These are phyloP conservation scores for Lophius piscatorius DNA, from an alignment of 2,113 vertebrate genomes.

Conservation along the genomic window DNA sequence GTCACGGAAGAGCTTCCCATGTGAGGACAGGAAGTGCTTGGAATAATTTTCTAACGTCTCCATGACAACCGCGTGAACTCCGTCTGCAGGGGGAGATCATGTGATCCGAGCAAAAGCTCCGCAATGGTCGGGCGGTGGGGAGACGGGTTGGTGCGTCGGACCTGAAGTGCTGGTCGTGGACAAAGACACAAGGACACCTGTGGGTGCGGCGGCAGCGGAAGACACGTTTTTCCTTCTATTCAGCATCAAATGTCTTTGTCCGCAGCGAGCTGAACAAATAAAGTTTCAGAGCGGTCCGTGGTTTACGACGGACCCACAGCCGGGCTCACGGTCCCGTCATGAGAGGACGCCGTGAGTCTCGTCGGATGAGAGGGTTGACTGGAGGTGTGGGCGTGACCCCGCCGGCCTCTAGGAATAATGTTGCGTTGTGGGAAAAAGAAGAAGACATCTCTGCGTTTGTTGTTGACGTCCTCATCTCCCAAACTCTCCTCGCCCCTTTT, in stretches of 20 bases:
- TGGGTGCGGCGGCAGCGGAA: too few species aligned
- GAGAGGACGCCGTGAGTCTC: constrained; percentile 20
- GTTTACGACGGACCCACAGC: not conserved
- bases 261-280: not conserved
- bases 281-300: too few species aligned
- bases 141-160: too few species aligned
- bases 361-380: constrained; percentile 28
- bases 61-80: too few species aligned
- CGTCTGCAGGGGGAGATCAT: too few species aligned
- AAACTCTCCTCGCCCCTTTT: constrained; percentile 65
- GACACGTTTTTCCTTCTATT: too few species aligned
- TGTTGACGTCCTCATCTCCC: not conserved
- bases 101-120: not conserved
- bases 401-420: constrained; percentile 5
- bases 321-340: constrained; percentile 4
- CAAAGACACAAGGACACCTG: not conserved
- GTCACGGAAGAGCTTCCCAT: too few species aligned
- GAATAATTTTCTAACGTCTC: too few species aligned
- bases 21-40: too few species aligned
- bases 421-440: constrained; percentile 41
- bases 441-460: constrained; percentile 1
- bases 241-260: too few species aligned
- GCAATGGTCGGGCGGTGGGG: too few species aligned
- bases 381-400: constrained; percentile 38
- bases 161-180: too few species aligned